Evolutionary conservation across 2,113 vertebrate species (phyloP).

Genomic region (Fulica atra): DNA sequence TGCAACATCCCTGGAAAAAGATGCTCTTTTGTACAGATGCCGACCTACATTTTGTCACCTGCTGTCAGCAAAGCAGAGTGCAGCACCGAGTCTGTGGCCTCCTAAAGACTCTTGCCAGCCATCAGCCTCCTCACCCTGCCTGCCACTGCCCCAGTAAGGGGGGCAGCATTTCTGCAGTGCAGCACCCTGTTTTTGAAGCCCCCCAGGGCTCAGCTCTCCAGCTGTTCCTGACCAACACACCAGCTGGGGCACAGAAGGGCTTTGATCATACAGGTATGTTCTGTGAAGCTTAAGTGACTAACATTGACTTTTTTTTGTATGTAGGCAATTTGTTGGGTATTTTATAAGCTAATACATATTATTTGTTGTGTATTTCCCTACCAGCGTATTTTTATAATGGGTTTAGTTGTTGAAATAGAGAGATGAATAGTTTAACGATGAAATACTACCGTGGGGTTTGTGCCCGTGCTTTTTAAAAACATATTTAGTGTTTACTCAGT

Average conservation of each 20-base stretch:
- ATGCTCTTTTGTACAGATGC: not conserved
- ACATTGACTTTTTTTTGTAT: not conserved
- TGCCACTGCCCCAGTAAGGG: not conserved
- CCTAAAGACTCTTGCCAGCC: not conserved
- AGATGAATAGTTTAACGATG: not conserved
- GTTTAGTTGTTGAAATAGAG: not conserved
- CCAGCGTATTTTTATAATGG: not conserved
- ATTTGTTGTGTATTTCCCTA: not conserved
- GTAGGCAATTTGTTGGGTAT: not conserved
- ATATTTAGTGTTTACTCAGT: not conserved
- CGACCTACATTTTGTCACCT: not conserved
- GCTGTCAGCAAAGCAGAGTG: not conserved
- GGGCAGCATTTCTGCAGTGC: not conserved
- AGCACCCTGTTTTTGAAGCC: not conserved
- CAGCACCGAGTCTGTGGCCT: not conserved
- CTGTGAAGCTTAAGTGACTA: not conserved
- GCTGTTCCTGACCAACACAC: not conserved
- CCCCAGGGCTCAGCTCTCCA: not conserved
- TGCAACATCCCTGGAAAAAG: not conserved
- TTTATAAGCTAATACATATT: not conserved
- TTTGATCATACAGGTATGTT: not conserved
- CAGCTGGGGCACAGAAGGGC: not conserved
- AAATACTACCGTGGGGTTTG: not conserved
- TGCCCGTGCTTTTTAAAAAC: not conserved
- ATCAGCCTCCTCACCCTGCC: no score